A percentile compares a stretch with the other conserved stretches of the same genome.
These are phyloP conservation scores for Ispidina picta DNA, from an alignment of 2,797 vertebrate species.

Conservation along the genomic window DNA sequence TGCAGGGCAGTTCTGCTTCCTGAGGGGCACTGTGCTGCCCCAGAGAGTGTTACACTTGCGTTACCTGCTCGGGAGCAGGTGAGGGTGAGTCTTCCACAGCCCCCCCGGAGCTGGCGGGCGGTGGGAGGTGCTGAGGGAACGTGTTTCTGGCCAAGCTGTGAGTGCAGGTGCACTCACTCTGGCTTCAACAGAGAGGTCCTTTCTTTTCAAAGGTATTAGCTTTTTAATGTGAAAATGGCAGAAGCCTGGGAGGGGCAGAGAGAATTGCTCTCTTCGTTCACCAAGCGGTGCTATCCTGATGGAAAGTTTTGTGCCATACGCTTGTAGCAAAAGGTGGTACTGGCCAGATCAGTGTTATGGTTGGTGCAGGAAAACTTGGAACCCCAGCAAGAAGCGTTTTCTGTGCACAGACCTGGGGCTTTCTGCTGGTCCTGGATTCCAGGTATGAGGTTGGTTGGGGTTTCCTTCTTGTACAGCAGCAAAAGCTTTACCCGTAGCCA, in stretches of 20 bases:
- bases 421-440: not conserved
- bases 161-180: not conserved
- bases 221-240: slow-evolving; percentile 58
- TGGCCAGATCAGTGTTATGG: slow-evolving; percentile 59
- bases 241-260: slow-evolving; percentile 17
- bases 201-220: slow-evolving; percentile 55
- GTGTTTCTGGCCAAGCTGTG: not conserved
- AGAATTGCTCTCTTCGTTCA: slow-evolving; percentile 19
- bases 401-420: not conserved
- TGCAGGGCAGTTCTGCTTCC: slow-evolving; percentile 8
- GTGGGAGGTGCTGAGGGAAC: not conserved
- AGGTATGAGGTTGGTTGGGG: not conserved
- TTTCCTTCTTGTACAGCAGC: slow-evolving; percentile 7
- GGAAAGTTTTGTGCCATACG: slow-evolving; percentile 60
- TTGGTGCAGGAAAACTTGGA: slow-evolving; percentile 9
- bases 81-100: slow-evolving; percentile 47
- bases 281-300: not conserved
- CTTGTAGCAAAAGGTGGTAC: slow-evolving; percentile 53
- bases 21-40: not conserved
- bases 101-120: not conserved
- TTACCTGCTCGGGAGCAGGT: not conserved
- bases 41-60: not conserved
- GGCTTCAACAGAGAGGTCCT: slow-evolving; percentile 35
- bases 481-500: not conserved
- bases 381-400: not conserved